These are phyloP conservation scores for Buathra laborator DNA, from an alignment of 2,888 invertebrate genomes.

Conservation along the genomic window DNA sequence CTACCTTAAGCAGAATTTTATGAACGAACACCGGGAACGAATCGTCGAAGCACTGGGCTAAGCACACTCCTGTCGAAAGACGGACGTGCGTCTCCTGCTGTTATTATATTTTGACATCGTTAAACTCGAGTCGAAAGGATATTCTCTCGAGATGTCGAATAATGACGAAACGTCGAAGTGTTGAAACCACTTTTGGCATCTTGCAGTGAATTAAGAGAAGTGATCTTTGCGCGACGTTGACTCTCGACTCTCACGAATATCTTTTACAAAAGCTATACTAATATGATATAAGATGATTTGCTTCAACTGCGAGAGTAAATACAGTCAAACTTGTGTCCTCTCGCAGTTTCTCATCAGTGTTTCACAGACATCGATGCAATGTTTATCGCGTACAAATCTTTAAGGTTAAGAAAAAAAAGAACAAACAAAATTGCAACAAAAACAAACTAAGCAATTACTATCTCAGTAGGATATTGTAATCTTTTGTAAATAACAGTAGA, in stretches of 20 bases:
- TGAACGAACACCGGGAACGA: no score
- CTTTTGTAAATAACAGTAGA: no score
- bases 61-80: no score
- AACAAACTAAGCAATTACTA: no score
- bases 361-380: neutral
- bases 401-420: neutral
- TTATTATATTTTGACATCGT: neutral
- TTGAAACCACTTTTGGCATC: slow-evolving; percentile 70
- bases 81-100: neutral
- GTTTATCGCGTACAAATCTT: neutral
- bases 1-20: no score
- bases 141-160: slow-evolving; percentile 45
- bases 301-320: slow-evolving; percentile 72
- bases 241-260: slow-evolving; percentile 6
- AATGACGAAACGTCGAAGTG: slow-evolving; percentile 69
- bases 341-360: neutral
- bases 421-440: no score
- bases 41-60: no score
- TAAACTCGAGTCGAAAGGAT: slow-evolving; percentile 16
- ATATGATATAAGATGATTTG: slow-evolving; percentile 68
- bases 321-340: slow-evolving; percentile 2
- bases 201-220: slow-evolving; percentile 13
- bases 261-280: slow-evolving; percentile 71
- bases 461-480: no score
- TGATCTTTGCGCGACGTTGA: slow-evolving; percentile 5